phyloP scores from a whole-genome alignment of 2,888 invertebrate species.

The Andrena bicolor region DNA sequence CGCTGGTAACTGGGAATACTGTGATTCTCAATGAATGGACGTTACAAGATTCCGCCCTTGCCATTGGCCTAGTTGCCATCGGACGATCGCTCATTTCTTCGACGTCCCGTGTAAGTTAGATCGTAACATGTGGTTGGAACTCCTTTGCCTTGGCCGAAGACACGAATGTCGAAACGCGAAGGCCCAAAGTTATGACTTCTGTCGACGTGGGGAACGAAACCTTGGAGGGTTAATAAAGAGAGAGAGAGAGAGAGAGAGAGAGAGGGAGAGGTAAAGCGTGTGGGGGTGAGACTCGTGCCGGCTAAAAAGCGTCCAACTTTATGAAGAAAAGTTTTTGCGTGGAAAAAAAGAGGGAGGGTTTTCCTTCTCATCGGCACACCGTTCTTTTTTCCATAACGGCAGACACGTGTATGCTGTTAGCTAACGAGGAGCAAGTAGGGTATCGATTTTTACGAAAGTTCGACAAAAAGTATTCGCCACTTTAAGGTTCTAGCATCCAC shows the following conservation, averaged over 20 bases:
- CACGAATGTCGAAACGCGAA: conserved; percentile 22
- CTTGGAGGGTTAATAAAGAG: conserved; percentile 34
- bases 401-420: conserved; percentile 21
- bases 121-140: conserved; percentile 41
- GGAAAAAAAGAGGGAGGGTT: conserved; percentile 1
- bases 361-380: conserved; percentile 1
- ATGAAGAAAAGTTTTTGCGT: conserved; percentile 29
- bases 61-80: conserved; percentile 39
- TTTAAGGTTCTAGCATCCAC: neutral
- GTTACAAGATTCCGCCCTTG: conserved; percentile 15
- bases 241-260: neutral
- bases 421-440: conserved; percentile 30
- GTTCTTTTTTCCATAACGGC: conserved; percentile 12
- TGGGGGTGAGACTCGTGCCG: neutral
- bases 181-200: conserved; percentile 41
- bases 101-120: conserved; percentile 32
- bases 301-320: conserved; percentile 45
- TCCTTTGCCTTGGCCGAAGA: conserved; percentile 1
- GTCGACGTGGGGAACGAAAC: conserved; percentile 32
- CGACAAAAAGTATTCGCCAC: conserved; percentile 3
- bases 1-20: neutral
- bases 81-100: conserved; percentile 51
- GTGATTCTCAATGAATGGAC: neutral
- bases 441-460: conserved; percentile 24
- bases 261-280: conserved; percentile 1